Percentiles rank a stretch among this genome's conserved stretches.
Conservation (phyloP, 2,113 vertebrate genomes). For the Tachuris rubrigastra region DNA sequence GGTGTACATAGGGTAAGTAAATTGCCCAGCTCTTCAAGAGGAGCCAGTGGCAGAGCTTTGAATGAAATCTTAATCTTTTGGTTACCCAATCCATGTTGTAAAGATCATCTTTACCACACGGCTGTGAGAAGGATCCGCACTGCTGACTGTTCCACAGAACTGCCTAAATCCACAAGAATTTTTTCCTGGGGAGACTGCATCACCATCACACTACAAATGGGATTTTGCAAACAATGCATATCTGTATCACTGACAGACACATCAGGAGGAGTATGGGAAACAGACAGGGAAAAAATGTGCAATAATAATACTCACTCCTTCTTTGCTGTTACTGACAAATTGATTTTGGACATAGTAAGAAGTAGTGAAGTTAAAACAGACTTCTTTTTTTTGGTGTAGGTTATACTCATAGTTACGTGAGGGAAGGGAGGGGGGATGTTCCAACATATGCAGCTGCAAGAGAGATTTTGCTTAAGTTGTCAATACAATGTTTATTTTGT, state of each 20-base stretch:
- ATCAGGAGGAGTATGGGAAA: neutral
- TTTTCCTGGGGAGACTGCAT: neutral
- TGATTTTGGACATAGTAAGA: neutral
- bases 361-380: neutral
- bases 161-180: neutral
- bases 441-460: neutral
- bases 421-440: neutral
- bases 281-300: neutral
- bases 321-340: neutral
- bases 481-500: slow-evolving; percentile 17
- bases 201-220: neutral
- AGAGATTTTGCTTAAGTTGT: neutral
- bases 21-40: neutral
- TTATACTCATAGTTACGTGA: neutral
- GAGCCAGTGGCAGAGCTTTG: neutral
- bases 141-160: neutral
- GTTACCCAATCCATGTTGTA: neutral
- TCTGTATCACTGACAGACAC: neutral
- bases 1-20: neutral
- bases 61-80: neutral
- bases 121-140: neutral
- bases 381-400: neutral
- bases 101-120: neutral
- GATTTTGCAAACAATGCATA: neutral
- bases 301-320: neutral